These are phyloP conservation scores for Petrophora chlorosata DNA, from an alignment of 2,888 invertebrate genomes.

Conservation along the genomic window DNA sequence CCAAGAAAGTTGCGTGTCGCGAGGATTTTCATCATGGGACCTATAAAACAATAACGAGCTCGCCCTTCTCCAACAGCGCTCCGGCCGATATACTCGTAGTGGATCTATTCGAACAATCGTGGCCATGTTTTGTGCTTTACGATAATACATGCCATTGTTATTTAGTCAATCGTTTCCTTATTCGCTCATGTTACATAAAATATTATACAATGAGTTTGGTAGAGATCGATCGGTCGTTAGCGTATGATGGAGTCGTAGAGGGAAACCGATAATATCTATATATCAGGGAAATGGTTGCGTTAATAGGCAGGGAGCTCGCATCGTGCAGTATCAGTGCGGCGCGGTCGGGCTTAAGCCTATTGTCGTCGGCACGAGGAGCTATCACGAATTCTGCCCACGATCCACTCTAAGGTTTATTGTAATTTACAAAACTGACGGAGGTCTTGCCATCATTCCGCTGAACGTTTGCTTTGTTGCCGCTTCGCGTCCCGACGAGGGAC, in stretches of 20 bases:
- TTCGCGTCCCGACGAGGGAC: constrained; percentile 44
- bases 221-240: constrained; percentile 38
- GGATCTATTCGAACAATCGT: constrained; percentile 69
- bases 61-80: constrained; percentile 64
- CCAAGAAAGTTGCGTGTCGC: constrained; percentile 77
- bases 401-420: constrained; percentile 77
- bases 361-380: constrained; percentile 64
- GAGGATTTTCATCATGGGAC: constrained; percentile 77
- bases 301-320: constrained; percentile 61
- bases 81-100: constrained; percentile 67
- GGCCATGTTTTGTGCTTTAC: constrained; percentile 72
- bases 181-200: constrained; percentile 49
- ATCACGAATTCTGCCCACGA: constrained; percentile 77
- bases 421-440: constrained; percentile 80
- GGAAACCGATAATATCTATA: constrained; percentile 50
- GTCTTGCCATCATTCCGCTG: constrained; percentile 68
- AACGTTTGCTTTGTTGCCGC: constrained; percentile 66
- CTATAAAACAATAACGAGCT: constrained; percentile 80
- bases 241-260: constrained; percentile 30
- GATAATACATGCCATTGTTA: constrained; percentile 64
- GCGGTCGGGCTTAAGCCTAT: constrained; percentile 65
- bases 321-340: constrained; percentile 55
- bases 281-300: constrained; percentile 55
- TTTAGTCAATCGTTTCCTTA: constrained; percentile 59
- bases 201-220: constrained; percentile 41